phyloP scores from a whole-genome alignment of 2,797 vertebrate genomes.

The Xerus rutilus region DNA sequence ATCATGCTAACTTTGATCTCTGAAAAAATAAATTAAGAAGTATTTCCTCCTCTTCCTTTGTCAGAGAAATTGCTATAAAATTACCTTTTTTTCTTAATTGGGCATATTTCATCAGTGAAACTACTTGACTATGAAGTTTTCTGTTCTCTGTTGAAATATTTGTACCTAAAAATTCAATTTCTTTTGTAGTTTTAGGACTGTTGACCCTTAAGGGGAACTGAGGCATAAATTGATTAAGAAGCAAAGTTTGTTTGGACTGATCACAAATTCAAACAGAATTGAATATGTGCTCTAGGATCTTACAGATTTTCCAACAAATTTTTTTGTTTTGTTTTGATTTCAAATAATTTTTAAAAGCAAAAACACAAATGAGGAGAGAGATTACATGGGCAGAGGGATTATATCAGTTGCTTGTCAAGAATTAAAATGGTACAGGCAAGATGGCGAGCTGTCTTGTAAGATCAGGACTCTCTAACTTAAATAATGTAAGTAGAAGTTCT shows the following conservation, averaged over 20 bases:
- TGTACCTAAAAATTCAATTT: not conserved
- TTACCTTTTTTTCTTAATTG: not conserved
- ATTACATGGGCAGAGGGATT: too few relatives aligned
- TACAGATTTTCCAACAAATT: not conserved
- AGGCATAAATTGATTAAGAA: not conserved
- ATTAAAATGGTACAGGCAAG: not conserved
- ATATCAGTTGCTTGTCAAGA: not conserved
- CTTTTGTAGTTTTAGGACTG: not conserved
- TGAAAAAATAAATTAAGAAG: not conserved
- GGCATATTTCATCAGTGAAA: not conserved
- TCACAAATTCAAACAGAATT: not conserved
- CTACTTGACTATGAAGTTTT: not conserved
- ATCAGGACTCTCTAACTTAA: too few relatives aligned
- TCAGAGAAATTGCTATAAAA: not conserved
- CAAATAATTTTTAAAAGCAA: not conserved
- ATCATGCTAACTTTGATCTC: not conserved
- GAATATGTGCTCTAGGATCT: not conserved
- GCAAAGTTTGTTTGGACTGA: not conserved
- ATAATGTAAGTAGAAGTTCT: not conserved
- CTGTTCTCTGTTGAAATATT: not conserved
- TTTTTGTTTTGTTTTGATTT: too few relatives aligned
- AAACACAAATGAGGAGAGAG: not conserved
- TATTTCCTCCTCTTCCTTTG: not conserved
- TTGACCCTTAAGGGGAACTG: not conserved
- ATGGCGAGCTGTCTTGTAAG: not conserved